phyloP scores from a whole-genome alignment of 2,797 vertebrate genomes.

The Prunella strophiata region DNA sequence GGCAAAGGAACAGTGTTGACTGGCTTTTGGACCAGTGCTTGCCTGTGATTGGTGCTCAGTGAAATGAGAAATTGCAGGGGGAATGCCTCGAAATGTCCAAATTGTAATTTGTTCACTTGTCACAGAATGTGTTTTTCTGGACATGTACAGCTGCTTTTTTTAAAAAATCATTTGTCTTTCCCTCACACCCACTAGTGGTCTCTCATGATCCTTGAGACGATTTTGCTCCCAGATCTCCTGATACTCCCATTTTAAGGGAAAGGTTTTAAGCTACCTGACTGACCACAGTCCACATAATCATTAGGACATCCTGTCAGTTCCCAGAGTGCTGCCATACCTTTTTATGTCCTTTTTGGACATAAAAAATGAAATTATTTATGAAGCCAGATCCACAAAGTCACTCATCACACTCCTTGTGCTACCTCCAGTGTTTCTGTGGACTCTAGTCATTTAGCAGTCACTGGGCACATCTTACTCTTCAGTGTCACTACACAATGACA shows the following conservation, averaged over 20 bases:
- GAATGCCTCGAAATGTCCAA: background rate
- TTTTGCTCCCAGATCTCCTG: background rate
- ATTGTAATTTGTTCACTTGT: background rate
- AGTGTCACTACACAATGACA: background rate
- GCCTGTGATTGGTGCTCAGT: background rate
- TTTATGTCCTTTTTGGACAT: background rate
- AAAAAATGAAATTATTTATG: background rate
- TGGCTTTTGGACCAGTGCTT: background rate
- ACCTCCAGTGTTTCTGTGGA: background rate
- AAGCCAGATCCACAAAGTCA: background rate
- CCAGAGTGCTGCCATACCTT: background rate
- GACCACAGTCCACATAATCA: background rate
- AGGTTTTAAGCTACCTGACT: background rate
- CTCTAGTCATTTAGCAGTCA: background rate
- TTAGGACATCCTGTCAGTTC: background rate
- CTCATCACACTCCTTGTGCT: background rate
- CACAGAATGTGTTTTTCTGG: background rate
- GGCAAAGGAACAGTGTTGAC: background rate
- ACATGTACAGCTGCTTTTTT: background rate
- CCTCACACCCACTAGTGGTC: background rate
- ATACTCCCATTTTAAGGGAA: background rate
- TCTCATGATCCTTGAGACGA: background rate
- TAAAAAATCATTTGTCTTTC: background rate
- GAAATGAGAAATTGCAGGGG: background rate
- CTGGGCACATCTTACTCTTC: background rate